phyloP scores from a whole-genome alignment of 2,113 vertebrate species.

The Diadophis punctatus region DNA sequence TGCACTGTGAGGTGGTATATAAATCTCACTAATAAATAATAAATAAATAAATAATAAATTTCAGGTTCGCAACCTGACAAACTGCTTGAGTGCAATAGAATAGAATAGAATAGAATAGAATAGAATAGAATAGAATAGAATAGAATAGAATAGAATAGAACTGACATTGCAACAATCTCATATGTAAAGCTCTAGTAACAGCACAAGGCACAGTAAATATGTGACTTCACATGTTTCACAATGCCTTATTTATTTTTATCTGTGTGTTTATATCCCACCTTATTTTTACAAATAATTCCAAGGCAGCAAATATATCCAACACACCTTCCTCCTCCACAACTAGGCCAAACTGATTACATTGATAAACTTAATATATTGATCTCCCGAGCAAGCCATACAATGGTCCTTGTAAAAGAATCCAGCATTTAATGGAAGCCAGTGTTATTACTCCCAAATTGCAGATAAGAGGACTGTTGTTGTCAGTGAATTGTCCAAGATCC shows the following conservation, averaged over 20 bases:
- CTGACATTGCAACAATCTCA: background rate
- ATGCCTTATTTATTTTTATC: background rate
- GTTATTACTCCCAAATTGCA: background rate
- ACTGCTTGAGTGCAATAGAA: no score
- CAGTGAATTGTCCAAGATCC: background rate
- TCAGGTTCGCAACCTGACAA: no score
- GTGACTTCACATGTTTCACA: background rate
- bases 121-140: no score
- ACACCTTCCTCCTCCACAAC: background rate
- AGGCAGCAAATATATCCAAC: background rate
- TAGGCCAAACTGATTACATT: background rate
- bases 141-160: no score
- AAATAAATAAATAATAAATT: no score
- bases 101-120: no score
- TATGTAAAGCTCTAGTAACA: background rate
- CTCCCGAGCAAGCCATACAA: background rate
- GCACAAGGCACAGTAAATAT: background rate
- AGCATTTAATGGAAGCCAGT: background rate
- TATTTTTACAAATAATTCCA: background rate
- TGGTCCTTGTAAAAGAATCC: background rate
- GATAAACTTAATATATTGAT: background rate
- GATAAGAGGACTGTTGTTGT: background rate
- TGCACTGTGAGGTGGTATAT: no score
- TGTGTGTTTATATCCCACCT: background rate
- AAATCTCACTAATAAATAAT: no score